These are phyloP conservation scores for Phataginus tetradactyla DNA, from an alignment of 2,797 vertebrate species.

Conservation along the genomic window DNA sequence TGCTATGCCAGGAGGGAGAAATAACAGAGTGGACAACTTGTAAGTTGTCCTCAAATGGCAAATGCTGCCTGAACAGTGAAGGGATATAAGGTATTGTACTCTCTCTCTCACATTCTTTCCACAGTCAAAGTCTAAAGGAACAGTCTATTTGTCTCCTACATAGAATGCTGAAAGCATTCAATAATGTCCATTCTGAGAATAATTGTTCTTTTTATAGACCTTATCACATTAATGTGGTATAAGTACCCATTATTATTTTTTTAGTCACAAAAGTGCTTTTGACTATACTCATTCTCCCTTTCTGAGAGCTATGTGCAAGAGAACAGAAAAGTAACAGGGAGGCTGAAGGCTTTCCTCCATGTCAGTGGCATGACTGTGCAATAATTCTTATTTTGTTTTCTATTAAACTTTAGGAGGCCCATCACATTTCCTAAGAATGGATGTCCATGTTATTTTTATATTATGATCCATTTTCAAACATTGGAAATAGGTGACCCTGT, in stretches of 20 bases:
- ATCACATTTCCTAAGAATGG: neutral
- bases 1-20: neutral
- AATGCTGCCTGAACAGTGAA: neutral
- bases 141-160: neutral
- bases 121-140: neutral
- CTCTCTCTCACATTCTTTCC: neutral
- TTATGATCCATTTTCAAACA: neutral
- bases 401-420: neutral
- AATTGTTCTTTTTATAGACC: neutral
- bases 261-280: neutral
- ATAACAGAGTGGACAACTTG: neutral
- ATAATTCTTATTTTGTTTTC: slow-evolving; percentile 9
- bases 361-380: neutral
- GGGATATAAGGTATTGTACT: neutral
- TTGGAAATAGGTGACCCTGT: neutral
- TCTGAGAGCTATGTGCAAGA: neutral
- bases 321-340: neutral
- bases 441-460: neutral
- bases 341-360: neutral
- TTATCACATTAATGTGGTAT: neutral
- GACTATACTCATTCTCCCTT: neutral
- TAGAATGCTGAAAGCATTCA: neutral
- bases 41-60: neutral
- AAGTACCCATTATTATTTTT: neutral
- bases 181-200: neutral